Evolutionary conservation across 92 coral and sea anemone species (phyloP).

Genomic region (Micromussa lordhowensis): DNA sequence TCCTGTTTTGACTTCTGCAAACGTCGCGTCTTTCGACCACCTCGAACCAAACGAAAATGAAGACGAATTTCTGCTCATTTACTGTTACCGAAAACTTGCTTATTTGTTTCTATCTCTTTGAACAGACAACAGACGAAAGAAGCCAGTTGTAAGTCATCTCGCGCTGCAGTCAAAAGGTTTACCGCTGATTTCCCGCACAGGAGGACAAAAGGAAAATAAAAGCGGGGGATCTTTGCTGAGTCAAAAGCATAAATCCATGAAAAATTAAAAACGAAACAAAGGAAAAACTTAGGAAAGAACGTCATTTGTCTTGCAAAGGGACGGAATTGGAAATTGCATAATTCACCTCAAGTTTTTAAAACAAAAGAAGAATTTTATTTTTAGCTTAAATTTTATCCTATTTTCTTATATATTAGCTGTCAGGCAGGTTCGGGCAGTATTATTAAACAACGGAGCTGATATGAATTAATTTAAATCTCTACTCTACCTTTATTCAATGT

Average conservation of each 20-base stretch:
- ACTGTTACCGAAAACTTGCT: no score
- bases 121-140: background rate
- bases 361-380: background rate
- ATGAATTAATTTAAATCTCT: background rate
- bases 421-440: slow-evolving; percentile 1
- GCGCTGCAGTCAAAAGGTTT: background rate
- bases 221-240: background rate
- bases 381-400: background rate
- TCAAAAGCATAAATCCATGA: background rate
- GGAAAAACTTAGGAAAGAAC: background rate
- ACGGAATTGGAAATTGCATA: background rate
- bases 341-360: background rate
- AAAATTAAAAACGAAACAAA: background rate
- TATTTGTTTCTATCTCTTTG: background rate
- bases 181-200: background rate
- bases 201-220: background rate
- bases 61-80: background rate
- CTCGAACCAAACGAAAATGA: no score
- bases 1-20: no score
- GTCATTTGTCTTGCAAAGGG: background rate
- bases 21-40: no score
- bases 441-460: background rate
- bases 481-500: background rate
- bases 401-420: background rate
- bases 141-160: background rate